Evolutionary conservation across 64 coral and sea anemone genomes (phyloP).

Genomic region (Actinia equina): DNA sequence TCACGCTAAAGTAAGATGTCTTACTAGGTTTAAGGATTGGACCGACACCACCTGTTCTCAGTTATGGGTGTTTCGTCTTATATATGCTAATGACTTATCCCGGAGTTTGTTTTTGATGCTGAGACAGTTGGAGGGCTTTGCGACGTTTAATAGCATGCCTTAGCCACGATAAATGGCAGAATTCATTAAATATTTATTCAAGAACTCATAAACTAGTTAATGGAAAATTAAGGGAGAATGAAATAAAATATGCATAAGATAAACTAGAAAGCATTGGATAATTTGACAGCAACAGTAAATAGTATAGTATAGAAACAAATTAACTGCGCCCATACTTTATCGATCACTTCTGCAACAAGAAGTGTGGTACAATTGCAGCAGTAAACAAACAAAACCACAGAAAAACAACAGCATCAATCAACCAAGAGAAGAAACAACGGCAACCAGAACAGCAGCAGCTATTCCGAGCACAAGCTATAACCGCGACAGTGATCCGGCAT

Average conservation of each 20-base stretch:
- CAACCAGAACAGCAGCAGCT: background rate
- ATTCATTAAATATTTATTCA: background rate
- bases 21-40: background rate
- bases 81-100: background rate
- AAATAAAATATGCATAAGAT: background rate
- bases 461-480: background rate
- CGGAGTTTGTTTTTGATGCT: background rate
- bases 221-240: background rate
- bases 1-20: background rate
- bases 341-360: background rate
- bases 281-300: background rate
- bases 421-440: background rate
- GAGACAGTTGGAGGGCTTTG: background rate
- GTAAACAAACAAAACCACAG: background rate
- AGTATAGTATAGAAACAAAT: no score
- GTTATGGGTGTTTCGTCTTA: background rate
- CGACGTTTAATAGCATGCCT: background rate
- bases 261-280: background rate
- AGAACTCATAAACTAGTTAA: background rate
- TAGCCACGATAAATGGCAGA: background rate
- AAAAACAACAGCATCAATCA: background rate
- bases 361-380: background rate
- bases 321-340: no score
- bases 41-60: background rate
- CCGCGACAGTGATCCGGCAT: background rate